Evolutionary conservation across 2,113 vertebrate genomes (phyloP).

Genomic region (Carassius auratus): DNA sequence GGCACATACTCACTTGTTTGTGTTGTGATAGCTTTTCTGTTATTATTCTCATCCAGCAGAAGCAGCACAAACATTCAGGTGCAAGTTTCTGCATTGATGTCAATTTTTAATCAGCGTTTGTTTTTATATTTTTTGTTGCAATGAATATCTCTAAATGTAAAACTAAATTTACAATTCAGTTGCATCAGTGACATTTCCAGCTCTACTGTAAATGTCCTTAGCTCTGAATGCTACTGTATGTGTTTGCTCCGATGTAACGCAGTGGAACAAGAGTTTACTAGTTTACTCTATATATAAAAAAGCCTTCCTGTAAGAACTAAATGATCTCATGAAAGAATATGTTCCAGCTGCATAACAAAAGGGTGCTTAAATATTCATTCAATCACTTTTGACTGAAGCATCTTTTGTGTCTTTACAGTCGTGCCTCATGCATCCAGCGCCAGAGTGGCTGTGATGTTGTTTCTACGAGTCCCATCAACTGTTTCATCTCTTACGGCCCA

Average conservation of each 20-base stretch:
- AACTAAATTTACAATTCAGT: background rate
- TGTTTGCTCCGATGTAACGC: background rate
- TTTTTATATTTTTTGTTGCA: background rate
- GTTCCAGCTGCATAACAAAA: background rate
- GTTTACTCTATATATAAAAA: background rate
- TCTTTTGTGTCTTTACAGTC: background rate
- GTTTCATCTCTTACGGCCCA: background rate
- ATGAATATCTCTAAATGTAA: background rate
- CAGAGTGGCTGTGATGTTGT: background rate
- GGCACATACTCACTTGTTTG: background rate
- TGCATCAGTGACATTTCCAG: background rate
- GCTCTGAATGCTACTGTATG: background rate
- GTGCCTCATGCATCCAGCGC: background rate
- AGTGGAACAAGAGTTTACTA: background rate
- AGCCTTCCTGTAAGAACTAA: background rate
- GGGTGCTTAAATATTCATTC: background rate
- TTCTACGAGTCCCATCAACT: background rate
- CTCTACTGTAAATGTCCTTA: background rate
- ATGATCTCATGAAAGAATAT: background rate
- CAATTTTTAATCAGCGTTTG: background rate
- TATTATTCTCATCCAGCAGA: background rate
- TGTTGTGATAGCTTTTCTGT: background rate
- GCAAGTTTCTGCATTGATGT: background rate
- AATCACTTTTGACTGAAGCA: background rate
- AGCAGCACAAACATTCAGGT: background rate